Conservation (phyloP, 2,113 vertebrate species). For the Myotis davidii region DNA sequence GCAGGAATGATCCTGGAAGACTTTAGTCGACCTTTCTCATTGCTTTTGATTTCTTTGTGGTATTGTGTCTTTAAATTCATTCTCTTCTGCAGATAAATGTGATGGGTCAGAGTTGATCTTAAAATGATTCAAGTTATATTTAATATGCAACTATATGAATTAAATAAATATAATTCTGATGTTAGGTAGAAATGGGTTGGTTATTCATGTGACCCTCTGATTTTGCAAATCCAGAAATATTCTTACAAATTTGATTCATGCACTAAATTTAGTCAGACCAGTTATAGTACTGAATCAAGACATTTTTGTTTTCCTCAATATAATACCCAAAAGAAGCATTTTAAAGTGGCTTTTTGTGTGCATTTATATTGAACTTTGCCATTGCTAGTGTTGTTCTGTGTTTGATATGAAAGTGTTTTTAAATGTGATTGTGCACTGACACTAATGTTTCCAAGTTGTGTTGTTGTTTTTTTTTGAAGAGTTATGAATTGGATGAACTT, state of each 20-base stretch:
- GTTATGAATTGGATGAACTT: slow-evolving; percentile 43
- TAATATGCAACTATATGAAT: slow-evolving; percentile 45
- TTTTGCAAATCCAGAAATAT: slow-evolving; percentile 1
- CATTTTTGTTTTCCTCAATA: slow-evolving; percentile 20
- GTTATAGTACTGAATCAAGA: background rate
- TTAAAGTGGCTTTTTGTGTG: slow-evolving; percentile 41
- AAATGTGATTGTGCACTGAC: background rate
- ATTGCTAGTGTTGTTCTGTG: slow-evolving; percentile 68
- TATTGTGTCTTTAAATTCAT: background rate
- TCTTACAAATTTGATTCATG: slow-evolving; percentile 26
- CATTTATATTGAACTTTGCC: slow-evolving; percentile 59
- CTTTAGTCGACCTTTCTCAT: background rate
- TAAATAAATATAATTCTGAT: background rate
- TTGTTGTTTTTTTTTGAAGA: background rate
- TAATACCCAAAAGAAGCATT: background rate
- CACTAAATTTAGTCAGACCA: slow-evolving; percentile 36
- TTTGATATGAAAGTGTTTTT: slow-evolving; percentile 47
- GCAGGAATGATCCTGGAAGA: background rate
- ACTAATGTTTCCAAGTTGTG: background rate
- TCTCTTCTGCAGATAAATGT: slow-evolving; percentile 41
- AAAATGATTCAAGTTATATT: slow-evolving; percentile 21
- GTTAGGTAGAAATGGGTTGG: background rate
- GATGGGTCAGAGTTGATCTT: slow-evolving; percentile 39
- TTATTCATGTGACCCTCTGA: slow-evolving; percentile 12
- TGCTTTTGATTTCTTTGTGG: slow-evolving; percentile 54